Conservation (phyloP, 1,140 invertebrate genomes). For the Harpegnathos saltator region DNA sequence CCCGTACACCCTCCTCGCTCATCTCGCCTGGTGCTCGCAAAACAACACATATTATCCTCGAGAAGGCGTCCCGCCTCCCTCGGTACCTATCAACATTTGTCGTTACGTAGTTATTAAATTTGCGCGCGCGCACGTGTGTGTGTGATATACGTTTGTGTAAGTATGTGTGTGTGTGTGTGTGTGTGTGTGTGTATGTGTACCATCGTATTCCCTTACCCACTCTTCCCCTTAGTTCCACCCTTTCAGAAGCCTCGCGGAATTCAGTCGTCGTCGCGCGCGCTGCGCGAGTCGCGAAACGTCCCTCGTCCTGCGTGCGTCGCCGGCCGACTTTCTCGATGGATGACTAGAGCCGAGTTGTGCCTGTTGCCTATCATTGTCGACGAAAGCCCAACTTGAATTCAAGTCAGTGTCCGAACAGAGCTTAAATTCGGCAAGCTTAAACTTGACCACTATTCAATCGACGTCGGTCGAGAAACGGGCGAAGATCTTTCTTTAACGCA, state of each 20-base stretch:
- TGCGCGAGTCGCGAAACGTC: background rate
- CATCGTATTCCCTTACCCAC: too few species aligned
- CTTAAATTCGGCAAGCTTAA: too few species aligned
- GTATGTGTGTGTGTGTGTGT: background rate
- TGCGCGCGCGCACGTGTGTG: background rate
- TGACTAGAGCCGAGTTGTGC: slow-evolving; percentile 51
- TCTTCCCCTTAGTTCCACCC: too few species aligned
- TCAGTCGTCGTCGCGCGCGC: background rate
- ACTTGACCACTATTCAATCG: too few species aligned
- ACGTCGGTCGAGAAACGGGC: too few species aligned
- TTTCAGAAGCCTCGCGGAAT: too few species aligned
- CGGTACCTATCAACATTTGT: slow-evolving; percentile 30
- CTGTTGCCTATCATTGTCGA: too few species aligned
- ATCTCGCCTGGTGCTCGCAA: slow-evolving; percentile 27
- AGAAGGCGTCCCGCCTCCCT: background rate
- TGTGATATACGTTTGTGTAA: too few species aligned
- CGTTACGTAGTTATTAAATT: slow-evolving; percentile 43
- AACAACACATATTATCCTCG: slow-evolving; percentile 52
- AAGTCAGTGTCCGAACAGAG: too few species aligned
- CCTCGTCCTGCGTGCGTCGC: background rate
- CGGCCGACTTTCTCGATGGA: background rate
- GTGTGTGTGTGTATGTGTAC: too few species aligned
- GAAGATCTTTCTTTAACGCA: too few species aligned
- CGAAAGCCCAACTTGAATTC: too few species aligned
- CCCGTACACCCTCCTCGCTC: slow-evolving; percentile 28